Evolutionary conservation across 2,888 invertebrate species (phyloP).

Genomic region (Aleiodes alternator): DNA sequence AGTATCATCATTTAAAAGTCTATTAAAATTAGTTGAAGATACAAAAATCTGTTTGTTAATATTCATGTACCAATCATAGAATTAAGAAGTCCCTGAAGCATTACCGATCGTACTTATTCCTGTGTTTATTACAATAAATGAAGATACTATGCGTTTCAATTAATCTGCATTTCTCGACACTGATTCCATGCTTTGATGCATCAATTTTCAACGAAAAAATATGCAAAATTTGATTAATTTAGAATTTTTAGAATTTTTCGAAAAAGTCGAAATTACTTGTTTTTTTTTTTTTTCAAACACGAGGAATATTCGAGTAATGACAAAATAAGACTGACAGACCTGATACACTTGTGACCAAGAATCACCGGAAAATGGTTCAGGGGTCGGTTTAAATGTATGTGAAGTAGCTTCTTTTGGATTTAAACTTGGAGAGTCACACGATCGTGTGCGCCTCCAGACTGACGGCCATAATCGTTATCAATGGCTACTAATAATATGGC

Average conservation of each 20-base stretch:
- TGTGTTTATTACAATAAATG: neutral
- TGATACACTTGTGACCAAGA: slow-evolving; percentile 46
- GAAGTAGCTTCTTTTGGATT: slow-evolving; percentile 34
- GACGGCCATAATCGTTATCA: slow-evolving; percentile 2
- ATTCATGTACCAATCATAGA: slow-evolving; percentile 65
- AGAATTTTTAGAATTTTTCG: neutral
- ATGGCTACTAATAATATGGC: slow-evolving; percentile 1
- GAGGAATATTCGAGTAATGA: neutral
- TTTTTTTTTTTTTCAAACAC: neutral
- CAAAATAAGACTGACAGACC: slow-evolving; percentile 32
- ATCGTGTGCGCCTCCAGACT: neutral
- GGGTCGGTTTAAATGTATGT: slow-evolving; percentile 59
- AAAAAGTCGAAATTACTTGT: neutral
- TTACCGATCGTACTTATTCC: slow-evolving; percentile 59
- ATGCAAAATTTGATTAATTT: no score
- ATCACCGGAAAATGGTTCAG: slow-evolving; percentile 69
- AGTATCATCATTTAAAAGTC: no score
- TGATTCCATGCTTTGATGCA: slow-evolving; percentile 4
- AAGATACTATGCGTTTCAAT: neutral
- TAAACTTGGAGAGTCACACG: neutral
- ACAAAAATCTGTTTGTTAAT: neutral
- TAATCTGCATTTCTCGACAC: neutral
- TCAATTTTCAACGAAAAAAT: neutral
- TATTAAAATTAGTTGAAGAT: neutral
- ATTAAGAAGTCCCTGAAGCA: slow-evolving; percentile 69